phyloP scores from a whole-genome alignment of 2,888 invertebrate species.

The Papilio protenor region DNA sequence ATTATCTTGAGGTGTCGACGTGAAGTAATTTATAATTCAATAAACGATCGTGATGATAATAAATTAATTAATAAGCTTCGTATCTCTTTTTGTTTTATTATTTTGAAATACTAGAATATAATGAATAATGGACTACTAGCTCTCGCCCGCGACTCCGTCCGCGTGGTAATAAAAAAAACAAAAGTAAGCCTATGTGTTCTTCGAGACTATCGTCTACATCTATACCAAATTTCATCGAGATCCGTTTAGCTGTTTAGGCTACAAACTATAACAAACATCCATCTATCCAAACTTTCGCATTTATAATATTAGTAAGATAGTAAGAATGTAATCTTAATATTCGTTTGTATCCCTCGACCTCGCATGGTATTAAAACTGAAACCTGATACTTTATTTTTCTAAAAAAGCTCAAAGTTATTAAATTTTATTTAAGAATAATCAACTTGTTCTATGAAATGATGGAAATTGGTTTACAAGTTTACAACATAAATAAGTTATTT shows the following conservation, averaged over 20 bases:
- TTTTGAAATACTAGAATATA: not conserved
- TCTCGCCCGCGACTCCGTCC: too few species aligned
- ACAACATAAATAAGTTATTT: slow-evolving; percentile 10
- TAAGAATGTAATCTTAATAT: too few species aligned
- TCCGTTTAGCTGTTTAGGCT: too few species aligned
- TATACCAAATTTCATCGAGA: too few species aligned
- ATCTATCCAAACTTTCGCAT: too few species aligned
- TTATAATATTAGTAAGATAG: too few species aligned
- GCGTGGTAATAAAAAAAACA: too few species aligned
- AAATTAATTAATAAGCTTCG: slow-evolving; percentile 25
- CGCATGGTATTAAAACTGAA: not conserved
- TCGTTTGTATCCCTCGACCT: too few species aligned
- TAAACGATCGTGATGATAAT: slow-evolving; percentile 48
- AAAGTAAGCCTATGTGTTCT: too few species aligned
- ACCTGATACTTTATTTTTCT: not conserved
- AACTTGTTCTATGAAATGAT: slow-evolving; percentile 1
- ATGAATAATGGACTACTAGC: too few species aligned
- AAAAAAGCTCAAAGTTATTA: not conserved
- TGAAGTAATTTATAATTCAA: slow-evolving; percentile 46
- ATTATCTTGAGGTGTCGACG: slow-evolving; percentile 59
- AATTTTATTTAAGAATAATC: not conserved
- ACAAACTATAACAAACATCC: too few species aligned
- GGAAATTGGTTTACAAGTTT: slow-evolving; percentile 30
- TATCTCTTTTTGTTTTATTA: not conserved
- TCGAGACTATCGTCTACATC: too few species aligned